phyloP scores from a whole-genome alignment of 2,888 invertebrate species.

The Tetragnatha montana region DNA sequence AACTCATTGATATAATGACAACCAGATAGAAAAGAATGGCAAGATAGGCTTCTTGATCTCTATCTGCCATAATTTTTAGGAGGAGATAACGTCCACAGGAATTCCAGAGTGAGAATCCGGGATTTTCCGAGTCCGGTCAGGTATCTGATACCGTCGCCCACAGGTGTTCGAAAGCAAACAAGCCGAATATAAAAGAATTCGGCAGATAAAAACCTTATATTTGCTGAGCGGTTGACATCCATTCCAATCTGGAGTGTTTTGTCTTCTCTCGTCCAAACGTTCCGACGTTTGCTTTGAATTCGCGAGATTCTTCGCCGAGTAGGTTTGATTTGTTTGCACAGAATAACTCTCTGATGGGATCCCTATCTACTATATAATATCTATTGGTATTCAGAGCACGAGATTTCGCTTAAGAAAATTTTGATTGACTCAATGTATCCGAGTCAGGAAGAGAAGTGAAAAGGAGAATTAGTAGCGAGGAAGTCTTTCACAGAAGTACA shows the following conservation, averaged over 20 bases:
- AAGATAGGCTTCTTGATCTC: no score
- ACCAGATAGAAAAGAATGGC: no score
- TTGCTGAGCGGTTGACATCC: slow-evolving; percentile 29
- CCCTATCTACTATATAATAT: neutral
- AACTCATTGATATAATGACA: no score
- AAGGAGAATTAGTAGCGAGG: no score
- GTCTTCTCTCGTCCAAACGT: slow-evolving; percentile 24
- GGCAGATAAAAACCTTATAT: slow-evolving; percentile 20
- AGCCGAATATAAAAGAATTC: neutral
- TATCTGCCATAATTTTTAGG: no score
- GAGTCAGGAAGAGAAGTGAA: no score
- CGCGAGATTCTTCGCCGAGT: slow-evolving; percentile 18
- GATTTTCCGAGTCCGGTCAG: neutral
- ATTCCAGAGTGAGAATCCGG: neutral
- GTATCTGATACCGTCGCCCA: slow-evolving; percentile 20
- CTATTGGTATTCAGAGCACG: no score
- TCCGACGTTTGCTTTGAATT: slow-evolving; percentile 26
- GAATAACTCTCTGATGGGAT: slow-evolving; percentile 18
- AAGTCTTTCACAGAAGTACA: no score
- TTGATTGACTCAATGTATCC: no score
- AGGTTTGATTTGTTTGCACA: slow-evolving; percentile 15
- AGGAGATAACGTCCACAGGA: no score
- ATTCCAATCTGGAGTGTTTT: slow-evolving; percentile 22
- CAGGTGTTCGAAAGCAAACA: neutral
- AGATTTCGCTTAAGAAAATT: no score